These are phyloP conservation scores for Rhinella marina DNA, from an alignment of 2,797 vertebrate species.

Conservation along the genomic window DNA sequence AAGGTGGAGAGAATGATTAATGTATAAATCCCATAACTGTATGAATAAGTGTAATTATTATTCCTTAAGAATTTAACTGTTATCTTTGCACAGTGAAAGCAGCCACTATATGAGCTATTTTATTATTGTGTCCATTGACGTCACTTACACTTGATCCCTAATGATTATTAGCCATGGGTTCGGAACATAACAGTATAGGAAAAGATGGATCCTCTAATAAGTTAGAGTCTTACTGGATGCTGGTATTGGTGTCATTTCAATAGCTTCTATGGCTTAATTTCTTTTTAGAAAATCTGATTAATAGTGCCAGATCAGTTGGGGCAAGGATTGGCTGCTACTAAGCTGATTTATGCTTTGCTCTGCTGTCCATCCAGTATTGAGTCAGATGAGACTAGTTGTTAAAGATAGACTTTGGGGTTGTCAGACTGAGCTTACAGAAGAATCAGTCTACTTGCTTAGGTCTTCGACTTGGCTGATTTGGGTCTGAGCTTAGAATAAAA, in stretches of 20 bases:
- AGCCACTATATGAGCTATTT: background rate
- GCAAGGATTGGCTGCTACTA: background rate
- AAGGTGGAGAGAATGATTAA: background rate
- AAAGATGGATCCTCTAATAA: background rate
- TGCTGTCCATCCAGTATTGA: background rate
- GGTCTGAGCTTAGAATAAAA: background rate
- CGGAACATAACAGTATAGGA: background rate
- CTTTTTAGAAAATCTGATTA: background rate
- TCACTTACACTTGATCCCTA: background rate
- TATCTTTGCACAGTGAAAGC: constrained; percentile 15
- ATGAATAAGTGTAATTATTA: background rate
- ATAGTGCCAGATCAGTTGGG: background rate
- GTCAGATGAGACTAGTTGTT: background rate
- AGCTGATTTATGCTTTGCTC: background rate
- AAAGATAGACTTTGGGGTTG: background rate
- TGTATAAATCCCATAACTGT: background rate
- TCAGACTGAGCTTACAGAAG: background rate
- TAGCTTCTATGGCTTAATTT: background rate
- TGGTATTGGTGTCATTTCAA: background rate
- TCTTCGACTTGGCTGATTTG: background rate
- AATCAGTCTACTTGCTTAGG: background rate
- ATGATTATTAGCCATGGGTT: background rate
- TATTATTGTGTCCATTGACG: background rate
- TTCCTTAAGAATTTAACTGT: background rate
- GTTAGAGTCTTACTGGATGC: background rate